These are phyloP conservation scores for Anastrepha obliqua DNA, from an alignment of 1,140 invertebrate genomes.

Conservation along the genomic window DNA sequence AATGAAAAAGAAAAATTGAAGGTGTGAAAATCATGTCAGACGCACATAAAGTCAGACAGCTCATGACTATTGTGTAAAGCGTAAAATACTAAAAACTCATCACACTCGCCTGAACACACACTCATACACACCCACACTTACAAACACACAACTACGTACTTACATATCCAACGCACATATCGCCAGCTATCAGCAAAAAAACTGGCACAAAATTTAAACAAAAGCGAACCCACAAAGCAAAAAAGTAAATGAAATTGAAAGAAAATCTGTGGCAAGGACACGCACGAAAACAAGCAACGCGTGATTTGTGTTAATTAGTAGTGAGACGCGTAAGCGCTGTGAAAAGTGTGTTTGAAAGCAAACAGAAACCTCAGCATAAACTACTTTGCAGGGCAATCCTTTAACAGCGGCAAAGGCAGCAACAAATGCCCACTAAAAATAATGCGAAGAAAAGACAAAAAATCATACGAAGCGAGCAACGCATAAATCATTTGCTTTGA, in stretches of 20 bases:
- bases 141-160: neutral
- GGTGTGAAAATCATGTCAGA: neutral
- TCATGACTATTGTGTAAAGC: slow-evolving; percentile 4
- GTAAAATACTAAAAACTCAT: neutral
- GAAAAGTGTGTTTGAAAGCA: slow-evolving; percentile 6
- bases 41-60: neutral
- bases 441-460: neutral
- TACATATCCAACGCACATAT: neutral
- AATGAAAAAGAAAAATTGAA: neutral
- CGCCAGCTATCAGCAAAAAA: neutral
- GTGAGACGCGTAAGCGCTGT: neutral
- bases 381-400: neutral
- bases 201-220: neutral
- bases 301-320: slow-evolving; percentile 33
- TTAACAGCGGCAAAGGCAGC: neutral
- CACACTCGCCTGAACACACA: neutral
- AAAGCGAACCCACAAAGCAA: neutral
- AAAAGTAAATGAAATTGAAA: neutral
- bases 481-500: neutral
- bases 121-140: neutral
- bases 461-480: neutral
- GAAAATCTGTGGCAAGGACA: slow-evolving; percentile 3
- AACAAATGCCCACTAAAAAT: neutral
- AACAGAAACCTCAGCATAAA: neutral
- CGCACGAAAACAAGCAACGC: neutral